Conservation (phyloP, 2,888 invertebrate genomes). For the Meiosimyza platycephala region DNA sequence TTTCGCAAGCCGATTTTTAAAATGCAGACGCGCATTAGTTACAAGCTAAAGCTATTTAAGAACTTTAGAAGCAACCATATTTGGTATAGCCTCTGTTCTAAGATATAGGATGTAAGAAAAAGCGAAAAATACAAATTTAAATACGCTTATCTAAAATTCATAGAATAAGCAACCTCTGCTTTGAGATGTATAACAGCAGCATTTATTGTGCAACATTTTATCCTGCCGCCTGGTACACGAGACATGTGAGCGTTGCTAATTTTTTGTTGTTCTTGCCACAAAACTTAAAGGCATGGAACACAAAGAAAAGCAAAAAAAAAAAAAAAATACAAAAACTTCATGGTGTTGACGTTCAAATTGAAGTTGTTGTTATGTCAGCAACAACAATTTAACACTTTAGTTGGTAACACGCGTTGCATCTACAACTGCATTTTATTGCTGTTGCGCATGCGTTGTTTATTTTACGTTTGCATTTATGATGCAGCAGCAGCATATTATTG, state of each 20-base stretch:
- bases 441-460: conserved; percentile 6
- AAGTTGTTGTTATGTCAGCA: conserved; percentile 20
- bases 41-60: too few relatives aligned
- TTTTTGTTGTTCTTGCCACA: neutral
- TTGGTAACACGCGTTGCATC: conserved; percentile 9
- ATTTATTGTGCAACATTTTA: neutral
- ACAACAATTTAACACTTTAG: conserved; percentile 39
- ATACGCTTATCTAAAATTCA: too few relatives aligned
- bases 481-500: conserved; percentile 26
- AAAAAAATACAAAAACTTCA: too few relatives aligned
- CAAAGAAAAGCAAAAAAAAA: neutral
- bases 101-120: too few relatives aligned
- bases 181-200: too few relatives aligned
- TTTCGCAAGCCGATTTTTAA: too few relatives aligned
- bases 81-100: too few relatives aligned
- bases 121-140: too few relatives aligned
- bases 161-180: too few relatives aligned
- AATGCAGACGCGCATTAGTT: too few relatives aligned
- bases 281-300: neutral
- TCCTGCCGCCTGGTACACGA: conserved; percentile 2
- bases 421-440: neutral
- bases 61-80: too few relatives aligned
- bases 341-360: conserved; percentile 3
- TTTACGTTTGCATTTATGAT: neutral
- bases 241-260: neutral